Evolutionary conservation across 2,797 vertebrate species (phyloP).

Genomic region (Macropodus opercularis): DNA sequence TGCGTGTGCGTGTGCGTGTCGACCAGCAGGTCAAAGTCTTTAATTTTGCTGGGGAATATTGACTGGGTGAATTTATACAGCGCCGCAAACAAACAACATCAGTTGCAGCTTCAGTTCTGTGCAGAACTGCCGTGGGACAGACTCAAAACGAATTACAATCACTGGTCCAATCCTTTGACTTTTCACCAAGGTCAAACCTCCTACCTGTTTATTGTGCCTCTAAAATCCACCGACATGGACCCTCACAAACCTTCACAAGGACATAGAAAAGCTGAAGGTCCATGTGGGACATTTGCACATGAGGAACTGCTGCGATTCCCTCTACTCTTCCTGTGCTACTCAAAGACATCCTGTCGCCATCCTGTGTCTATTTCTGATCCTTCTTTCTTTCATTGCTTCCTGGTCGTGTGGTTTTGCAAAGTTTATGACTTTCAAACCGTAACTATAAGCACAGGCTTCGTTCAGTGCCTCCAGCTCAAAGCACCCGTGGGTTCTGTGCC

Average conservation of each 20-base stretch:
- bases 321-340: conserved; percentile 16
- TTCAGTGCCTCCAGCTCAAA: too few species aligned
- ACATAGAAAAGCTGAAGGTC: conserved; percentile 9
- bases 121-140: too few species aligned
- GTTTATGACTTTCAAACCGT: background rate
- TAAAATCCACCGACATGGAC: background rate
- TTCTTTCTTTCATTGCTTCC: too few species aligned
- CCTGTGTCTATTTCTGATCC: too few species aligned
- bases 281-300: conserved; percentile 15
- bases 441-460: background rate
- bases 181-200: background rate
- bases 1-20: too few species aligned
- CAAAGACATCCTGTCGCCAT: too few species aligned
- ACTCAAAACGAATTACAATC: background rate
- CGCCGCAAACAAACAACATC: background rate
- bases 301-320: conserved; percentile 11
- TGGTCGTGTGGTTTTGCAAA: too few species aligned
- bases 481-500: too few species aligned
- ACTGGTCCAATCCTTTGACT: background rate
- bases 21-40: background rate
- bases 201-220: background rate
- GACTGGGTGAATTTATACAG: too few species aligned
- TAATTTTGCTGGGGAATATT: background rate
- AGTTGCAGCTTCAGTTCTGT: too few species aligned
- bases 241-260: too few species aligned